A percentile compares a stretch with the other conserved stretches of the same genome.
phyloP scores from a whole-genome alignment of 2,888 invertebrate species.

The Ypsolopha sequella region DNA sequence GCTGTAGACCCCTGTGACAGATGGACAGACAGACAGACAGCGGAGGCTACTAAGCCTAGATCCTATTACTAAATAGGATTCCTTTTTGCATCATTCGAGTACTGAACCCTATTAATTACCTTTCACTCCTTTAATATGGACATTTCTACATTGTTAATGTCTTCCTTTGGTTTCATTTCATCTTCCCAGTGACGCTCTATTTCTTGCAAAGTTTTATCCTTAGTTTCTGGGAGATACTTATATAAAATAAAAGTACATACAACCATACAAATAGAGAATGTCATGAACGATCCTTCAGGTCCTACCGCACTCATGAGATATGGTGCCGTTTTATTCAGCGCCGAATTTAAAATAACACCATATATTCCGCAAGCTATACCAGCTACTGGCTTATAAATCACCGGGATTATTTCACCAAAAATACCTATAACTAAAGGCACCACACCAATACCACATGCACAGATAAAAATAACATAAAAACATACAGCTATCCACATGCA shows the following conservation, averaged over 20 bases:
- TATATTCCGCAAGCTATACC: not conserved
- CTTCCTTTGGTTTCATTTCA: too few species aligned
- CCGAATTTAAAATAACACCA: not conserved
- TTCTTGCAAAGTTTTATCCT: slow-evolving; percentile 6
- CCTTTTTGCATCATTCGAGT: too few species aligned
- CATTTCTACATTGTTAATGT: too few species aligned
- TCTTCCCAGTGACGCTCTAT: not conserved
- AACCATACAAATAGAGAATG: not conserved
- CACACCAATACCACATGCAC: not conserved
- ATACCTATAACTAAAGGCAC: not conserved
- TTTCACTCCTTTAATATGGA: too few species aligned
- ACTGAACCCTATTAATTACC: too few species aligned
- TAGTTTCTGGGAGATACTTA: slow-evolving; percentile 6
- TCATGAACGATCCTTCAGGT: not conserved
- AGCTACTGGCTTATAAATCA: not conserved
- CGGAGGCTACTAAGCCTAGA: too few species aligned
- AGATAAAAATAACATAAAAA: not conserved
- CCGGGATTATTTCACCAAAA: not conserved
- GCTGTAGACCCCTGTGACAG: too few species aligned
- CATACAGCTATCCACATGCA: not conserved
- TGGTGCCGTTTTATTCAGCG: slow-evolving; percentile 1
- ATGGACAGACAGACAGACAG: too few species aligned
- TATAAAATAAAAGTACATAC: slow-evolving; percentile 2
- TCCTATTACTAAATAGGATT: too few species aligned
- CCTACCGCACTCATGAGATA: not conserved